Percentiles rank a stretch among this genome's conserved stretches.
Conservation (phyloP, 2,888 invertebrate genomes). For the Erpobdella octoculata region DNA sequence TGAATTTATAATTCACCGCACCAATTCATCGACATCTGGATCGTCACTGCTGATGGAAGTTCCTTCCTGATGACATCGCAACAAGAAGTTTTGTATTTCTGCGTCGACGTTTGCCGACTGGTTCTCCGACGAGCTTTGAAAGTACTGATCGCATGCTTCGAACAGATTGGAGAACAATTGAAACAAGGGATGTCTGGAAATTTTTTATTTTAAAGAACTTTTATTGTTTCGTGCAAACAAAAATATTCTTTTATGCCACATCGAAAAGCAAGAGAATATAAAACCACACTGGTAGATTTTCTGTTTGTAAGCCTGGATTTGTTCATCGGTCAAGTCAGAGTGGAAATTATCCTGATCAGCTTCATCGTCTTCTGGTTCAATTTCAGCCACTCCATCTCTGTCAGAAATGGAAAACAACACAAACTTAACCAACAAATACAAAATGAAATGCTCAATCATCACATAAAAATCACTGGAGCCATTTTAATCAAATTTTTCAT, state of each 20-base stretch:
- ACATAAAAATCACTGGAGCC: background rate
- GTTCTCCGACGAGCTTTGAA: conserved; percentile 45
- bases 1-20: no score
- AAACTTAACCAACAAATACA: background rate
- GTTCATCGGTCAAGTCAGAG: conserved; percentile 8
- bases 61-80: conserved; percentile 76
- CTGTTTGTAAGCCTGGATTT: conserved; percentile 19
- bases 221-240: background rate
- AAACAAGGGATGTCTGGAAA: conserved; percentile 55
- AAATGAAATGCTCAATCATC: background rate
- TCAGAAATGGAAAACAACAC: background rate
- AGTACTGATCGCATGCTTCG: conserved; percentile 51
- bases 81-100: conserved; percentile 71
- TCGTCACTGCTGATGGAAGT: conserved; percentile 73
- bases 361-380: conserved; percentile 6
- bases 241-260: background rate
- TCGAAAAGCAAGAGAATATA: background rate
- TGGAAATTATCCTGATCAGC: conserved; percentile 7
- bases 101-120: conserved; percentile 45
- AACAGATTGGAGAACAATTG: conserved; percentile 50
- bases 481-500: no score
- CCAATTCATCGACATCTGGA: conserved; percentile 49
- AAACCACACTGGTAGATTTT: conserved; percentile 19
- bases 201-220: background rate
- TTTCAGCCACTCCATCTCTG: background rate